A percentile compares a stretch with the other conserved stretches of the same genome.
Evolutionary conservation across 2,113 vertebrate species (phyloP).

Genomic region (Argyrosomus japonicus): DNA sequence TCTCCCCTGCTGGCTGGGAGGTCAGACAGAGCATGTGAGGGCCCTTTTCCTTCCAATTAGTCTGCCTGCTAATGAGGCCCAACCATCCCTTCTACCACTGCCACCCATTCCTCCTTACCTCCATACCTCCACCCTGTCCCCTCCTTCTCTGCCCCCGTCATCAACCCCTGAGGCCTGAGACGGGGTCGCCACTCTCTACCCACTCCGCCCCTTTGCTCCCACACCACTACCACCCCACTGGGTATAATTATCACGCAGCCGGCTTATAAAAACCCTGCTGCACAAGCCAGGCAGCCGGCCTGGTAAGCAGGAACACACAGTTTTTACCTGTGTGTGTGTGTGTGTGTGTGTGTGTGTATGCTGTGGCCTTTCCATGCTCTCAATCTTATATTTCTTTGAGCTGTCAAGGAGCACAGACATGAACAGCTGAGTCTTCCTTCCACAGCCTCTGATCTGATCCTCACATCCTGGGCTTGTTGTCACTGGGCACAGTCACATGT

Average conservation of each 20-base stretch:
- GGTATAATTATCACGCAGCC: conserved; percentile 79
- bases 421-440: conserved; percentile 57
- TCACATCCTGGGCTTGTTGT: conserved; percentile 68
- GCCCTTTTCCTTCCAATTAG: conserved; percentile 85
- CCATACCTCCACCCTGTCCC: conserved; percentile 50
- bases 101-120: conserved; percentile 61
- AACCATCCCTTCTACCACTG: conserved; percentile 61
- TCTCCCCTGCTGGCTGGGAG: conserved; percentile 81
- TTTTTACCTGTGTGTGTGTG: conserved; percentile 20
- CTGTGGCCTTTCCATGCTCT: neutral
- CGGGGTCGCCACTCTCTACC: conserved; percentile 42
- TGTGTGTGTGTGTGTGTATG: conserved; percentile 2
- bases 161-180: conserved; percentile 48
- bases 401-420: conserved; percentile 6
- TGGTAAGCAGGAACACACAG: neutral
- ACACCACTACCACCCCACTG: conserved; percentile 62
- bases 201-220: conserved; percentile 48
- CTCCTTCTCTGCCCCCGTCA: conserved; percentile 5
- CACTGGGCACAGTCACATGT: conserved; percentile 59
- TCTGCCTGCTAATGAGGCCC: conserved; percentile 82
- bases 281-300: conserved; percentile 41
- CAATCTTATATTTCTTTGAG: neutral
- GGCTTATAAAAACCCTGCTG: conserved; percentile 64
- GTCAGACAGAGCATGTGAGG: conserved; percentile 84
- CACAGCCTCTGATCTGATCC: conserved; percentile 38